These are phyloP conservation scores for Polydrusus pterygomalis DNA, from an alignment of 2,888 invertebrate species.

Conservation along the genomic window DNA sequence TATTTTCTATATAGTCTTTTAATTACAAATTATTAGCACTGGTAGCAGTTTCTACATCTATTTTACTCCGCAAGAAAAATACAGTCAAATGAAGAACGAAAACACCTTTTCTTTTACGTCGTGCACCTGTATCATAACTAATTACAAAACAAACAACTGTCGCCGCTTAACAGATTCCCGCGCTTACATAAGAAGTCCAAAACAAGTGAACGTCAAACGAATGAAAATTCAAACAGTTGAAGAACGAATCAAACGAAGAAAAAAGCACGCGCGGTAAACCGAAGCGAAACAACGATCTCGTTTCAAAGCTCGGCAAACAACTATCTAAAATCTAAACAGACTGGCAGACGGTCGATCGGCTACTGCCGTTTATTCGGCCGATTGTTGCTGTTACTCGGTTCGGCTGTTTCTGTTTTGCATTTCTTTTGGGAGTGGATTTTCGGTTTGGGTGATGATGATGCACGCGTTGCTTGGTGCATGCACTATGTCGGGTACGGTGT, in stretches of 20 bases:
- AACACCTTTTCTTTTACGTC: neutral
- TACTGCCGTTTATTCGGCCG: conserved; percentile 24
- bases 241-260: conserved; percentile 33
- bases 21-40: neutral
- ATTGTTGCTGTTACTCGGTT: conserved; percentile 15
- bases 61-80: conserved; percentile 11
- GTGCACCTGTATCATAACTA: conserved; percentile 43
- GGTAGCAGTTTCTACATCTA: neutral
- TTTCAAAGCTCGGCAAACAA: conserved; percentile 9
- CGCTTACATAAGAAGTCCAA: conserved; percentile 46
- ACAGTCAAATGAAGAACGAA: neutral
- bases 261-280: conserved; percentile 21
- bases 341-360: conserved; percentile 37
- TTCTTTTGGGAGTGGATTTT: conserved; percentile 25
- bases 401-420: conserved; percentile 8
- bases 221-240: conserved; percentile 36
- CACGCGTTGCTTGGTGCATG: conserved; percentile 33
- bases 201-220: conserved; percentile 46
- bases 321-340: conserved; percentile 2
- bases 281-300: neutral
- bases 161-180: conserved; percentile 46
- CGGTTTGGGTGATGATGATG: conserved; percentile 39
- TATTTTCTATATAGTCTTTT: neutral
- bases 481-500: conserved; percentile 31
- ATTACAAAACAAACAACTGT: conserved; percentile 46